Evolutionary conservation across 2,888 invertebrate genomes (phyloP).

Genomic region (Salticus scenicus): DNA sequence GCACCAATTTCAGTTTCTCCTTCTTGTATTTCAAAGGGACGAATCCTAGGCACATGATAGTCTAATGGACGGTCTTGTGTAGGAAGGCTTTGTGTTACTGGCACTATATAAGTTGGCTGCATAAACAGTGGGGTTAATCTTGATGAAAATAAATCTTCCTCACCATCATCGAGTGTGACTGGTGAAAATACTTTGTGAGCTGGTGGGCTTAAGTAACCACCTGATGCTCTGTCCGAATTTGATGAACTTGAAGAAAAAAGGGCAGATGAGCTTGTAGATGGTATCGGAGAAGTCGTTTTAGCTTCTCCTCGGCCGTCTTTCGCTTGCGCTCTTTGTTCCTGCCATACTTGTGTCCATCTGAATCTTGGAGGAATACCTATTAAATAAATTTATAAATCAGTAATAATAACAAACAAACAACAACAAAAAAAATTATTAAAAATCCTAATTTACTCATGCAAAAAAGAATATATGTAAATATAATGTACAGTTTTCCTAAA

Average conservation of each 20-base stretch:
- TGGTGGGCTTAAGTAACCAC: neutral
- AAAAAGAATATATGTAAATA: too few relatives aligned
- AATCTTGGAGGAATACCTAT: constrained; percentile 48
- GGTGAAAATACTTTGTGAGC: neutral
- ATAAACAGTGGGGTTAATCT: constrained; percentile 31
- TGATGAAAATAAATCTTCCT: constrained; percentile 49
- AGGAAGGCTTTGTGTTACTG: constrained; percentile 48
- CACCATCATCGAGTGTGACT: constrained; percentile 12
- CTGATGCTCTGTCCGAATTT: neutral
- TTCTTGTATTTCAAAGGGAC: neutral
- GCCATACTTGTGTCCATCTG: constrained; percentile 56
- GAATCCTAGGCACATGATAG: constrained; percentile 44
- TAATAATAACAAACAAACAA: too few relatives aligned
- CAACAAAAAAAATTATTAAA: too few relatives aligned
- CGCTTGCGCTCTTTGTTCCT: constrained; percentile 40
- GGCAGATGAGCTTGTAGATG: constrained; percentile 38
- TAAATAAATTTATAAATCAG: too few relatives aligned
- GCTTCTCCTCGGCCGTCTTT: constrained; percentile 58
- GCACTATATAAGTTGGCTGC: constrained; percentile 53
- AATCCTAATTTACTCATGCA: too few relatives aligned
- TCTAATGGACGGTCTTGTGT: constrained; percentile 49
- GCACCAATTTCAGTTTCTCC: neutral
- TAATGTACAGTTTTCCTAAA: too few relatives aligned
- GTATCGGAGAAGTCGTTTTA: constrained; percentile 54
- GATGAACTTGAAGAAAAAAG: neutral